phyloP scores from a whole-genome alignment of 2,888 invertebrate genomes.

The Amblyteles armatorius region DNA sequence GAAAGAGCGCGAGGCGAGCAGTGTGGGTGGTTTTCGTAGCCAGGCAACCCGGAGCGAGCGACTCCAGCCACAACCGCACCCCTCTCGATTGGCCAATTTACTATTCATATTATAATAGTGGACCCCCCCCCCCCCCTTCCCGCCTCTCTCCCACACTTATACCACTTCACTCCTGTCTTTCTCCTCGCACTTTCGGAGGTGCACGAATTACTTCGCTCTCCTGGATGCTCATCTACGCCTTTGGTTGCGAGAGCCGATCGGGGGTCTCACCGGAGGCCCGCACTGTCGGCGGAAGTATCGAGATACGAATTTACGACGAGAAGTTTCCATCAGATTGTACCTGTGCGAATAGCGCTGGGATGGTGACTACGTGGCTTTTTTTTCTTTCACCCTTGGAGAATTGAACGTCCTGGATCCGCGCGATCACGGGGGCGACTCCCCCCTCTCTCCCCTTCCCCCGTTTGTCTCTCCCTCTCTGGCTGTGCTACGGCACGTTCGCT shows the following conservation, averaged over 20 bases:
- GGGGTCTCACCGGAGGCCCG: not conserved
- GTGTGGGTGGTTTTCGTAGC: constrained; percentile 81
- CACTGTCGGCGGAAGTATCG: not conserved
- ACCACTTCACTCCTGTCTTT: constrained; percentile 21
- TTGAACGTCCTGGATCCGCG: constrained; percentile 42
- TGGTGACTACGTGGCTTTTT: constrained; percentile 4
- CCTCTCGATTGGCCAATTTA: constrained; percentile 82
- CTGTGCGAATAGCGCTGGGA: constrained; percentile 16
- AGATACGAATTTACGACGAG: not conserved
- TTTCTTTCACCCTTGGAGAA: constrained; percentile 33
- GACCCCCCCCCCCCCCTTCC: not conserved
- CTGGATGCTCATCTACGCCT: not conserved
- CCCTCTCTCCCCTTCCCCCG: constrained; percentile 27
- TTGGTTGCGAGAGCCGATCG: not conserved
- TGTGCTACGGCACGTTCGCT: constrained; percentile 64
- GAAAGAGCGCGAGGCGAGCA: constrained; percentile 19
- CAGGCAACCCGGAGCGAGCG: constrained; percentile 79
- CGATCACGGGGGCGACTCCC: constrained; percentile 42
- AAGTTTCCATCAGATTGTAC: not conserved
- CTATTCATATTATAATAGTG: constrained; percentile 81
- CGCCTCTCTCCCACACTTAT: constrained; percentile 1
- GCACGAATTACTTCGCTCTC: not conserved
- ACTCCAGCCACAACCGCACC: constrained; percentile 82
- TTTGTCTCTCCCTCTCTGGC: constrained; percentile 11
- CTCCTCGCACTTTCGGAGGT: constrained; percentile 16